These are phyloP conservation scores for Micrastur ruficollis DNA, from an alignment of 2,797 vertebrate species.

Conservation along the genomic window DNA sequence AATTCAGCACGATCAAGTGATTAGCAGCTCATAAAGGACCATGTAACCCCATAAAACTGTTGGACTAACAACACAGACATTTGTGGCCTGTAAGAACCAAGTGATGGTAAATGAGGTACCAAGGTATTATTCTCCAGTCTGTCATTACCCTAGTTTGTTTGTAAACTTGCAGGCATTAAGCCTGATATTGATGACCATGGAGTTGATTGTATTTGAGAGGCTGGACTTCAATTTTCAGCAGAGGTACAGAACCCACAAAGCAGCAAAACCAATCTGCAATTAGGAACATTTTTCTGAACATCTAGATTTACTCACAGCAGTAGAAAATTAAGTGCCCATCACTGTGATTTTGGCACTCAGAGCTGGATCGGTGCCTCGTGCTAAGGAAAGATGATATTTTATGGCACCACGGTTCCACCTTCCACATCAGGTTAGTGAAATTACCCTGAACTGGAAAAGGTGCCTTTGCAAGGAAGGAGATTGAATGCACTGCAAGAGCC, in stretches of 20 bases:
- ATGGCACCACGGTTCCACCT: not conserved
- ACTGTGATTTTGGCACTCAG: not conserved
- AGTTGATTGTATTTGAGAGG: not conserved
- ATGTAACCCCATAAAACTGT: not conserved
- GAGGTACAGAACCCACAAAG: not conserved
- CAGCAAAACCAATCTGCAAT: not conserved
- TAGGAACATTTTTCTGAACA: not conserved
- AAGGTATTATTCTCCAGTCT: not conserved
- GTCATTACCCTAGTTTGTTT: not conserved
- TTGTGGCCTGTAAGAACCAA: not conserved
- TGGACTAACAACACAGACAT: not conserved
- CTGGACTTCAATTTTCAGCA: not conserved
- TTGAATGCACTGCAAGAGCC: not conserved
- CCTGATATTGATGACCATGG: not conserved
- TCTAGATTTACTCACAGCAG: not conserved
- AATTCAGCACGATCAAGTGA: not conserved
- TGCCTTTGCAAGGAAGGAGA: not conserved
- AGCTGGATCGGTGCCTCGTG: not conserved
- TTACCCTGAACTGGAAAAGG: not conserved
- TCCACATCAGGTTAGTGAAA: not conserved
- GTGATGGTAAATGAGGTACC: not conserved
- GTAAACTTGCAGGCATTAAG: not conserved
- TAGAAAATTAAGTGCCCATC: not conserved
- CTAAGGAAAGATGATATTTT: not conserved
- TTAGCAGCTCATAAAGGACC: not conserved